Evolutionary conservation across 2,113 vertebrate genomes (phyloP).

Genomic region (Mohoua ochrocephala): DNA sequence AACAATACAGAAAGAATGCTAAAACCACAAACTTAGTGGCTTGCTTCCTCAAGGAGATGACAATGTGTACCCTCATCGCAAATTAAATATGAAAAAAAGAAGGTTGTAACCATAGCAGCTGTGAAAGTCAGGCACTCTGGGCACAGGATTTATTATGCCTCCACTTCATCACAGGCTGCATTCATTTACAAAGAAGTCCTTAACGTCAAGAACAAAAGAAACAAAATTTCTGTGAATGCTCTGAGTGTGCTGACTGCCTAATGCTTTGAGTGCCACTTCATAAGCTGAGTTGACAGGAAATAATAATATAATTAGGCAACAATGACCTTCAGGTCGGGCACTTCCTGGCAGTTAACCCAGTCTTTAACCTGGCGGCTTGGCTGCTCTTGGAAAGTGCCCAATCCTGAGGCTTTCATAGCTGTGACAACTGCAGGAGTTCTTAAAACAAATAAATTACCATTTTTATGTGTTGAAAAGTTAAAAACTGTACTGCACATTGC

Average conservation of each 20-base stretch:
- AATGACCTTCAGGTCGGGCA: neutral
- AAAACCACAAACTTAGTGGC: neutral
- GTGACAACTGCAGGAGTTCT: neutral
- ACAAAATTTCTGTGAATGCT: conserved; percentile 23
- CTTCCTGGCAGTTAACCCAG: conserved; percentile 30
- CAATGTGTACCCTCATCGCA: neutral
- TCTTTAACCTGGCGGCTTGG: neutral
- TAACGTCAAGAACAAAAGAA: conserved; percentile 36
- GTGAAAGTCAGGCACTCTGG: neutral
- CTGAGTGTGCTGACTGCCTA: neutral
- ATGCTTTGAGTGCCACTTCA: conserved; percentile 34
- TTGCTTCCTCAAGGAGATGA: conserved; percentile 5
- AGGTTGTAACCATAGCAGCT: neutral
- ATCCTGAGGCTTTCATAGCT: neutral
- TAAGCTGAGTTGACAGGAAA: conserved; percentile 19
- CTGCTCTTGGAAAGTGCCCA: neutral
- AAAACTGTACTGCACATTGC: conserved; percentile 47
- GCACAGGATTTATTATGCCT: neutral
- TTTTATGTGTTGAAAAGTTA: conserved; percentile 50
- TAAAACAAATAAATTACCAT: conserved; percentile 58
- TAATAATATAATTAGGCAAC: conserved; percentile 43
- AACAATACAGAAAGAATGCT: neutral
- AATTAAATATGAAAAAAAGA: neutral
- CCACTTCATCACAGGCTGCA: conserved; percentile 9
- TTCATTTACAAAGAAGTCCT: conserved; percentile 41